These are phyloP conservation scores for Drosophila funebris DNA, from an alignment of 1,140 invertebrate genomes.

Conservation along the genomic window DNA sequence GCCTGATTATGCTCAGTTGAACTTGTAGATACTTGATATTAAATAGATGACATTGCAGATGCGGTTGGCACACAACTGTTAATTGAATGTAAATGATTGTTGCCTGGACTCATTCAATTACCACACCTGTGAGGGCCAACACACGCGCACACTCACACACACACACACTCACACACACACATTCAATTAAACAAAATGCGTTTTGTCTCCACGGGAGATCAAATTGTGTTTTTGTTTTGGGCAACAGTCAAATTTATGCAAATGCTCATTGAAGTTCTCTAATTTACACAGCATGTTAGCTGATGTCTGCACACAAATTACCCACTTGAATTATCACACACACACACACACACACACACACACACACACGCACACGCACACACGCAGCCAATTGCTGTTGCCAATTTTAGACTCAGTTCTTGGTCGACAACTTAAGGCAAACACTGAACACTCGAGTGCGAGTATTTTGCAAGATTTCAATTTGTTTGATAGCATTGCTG, in stretches of 20 bases:
- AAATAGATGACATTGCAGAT: constrained; percentile 38
- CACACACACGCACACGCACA: not conserved
- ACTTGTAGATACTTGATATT: not conserved
- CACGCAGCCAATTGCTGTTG: not conserved
- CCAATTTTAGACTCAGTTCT: constrained; percentile 8
- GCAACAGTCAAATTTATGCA: constrained; percentile 43
- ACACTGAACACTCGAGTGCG: constrained; percentile 38
- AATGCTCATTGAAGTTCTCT: constrained; percentile 32
- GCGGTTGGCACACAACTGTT: constrained; percentile 62
- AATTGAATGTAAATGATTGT: constrained; percentile 77
- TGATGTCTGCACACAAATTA: constrained; percentile 40
- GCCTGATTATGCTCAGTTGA: no score
- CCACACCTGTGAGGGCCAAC: constrained; percentile 52
- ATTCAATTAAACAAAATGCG: constrained; percentile 50
- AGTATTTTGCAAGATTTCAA: constrained; percentile 75
- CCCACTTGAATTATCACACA: constrained; percentile 30
- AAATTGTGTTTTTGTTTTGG: constrained; percentile 37
- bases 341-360: not conserved
- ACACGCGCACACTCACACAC: constrained; percentile 10
- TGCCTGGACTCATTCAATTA: constrained; percentile 67
- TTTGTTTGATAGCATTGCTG: constrained; percentile 68
- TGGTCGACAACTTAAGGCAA: constrained; percentile 54
- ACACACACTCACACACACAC: not conserved
- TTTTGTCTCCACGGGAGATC: constrained; percentile 24
- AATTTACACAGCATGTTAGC: constrained; percentile 39